phyloP scores from a whole-genome alignment of 2,888 invertebrate species.

The Callinectes sapidus region DNA sequence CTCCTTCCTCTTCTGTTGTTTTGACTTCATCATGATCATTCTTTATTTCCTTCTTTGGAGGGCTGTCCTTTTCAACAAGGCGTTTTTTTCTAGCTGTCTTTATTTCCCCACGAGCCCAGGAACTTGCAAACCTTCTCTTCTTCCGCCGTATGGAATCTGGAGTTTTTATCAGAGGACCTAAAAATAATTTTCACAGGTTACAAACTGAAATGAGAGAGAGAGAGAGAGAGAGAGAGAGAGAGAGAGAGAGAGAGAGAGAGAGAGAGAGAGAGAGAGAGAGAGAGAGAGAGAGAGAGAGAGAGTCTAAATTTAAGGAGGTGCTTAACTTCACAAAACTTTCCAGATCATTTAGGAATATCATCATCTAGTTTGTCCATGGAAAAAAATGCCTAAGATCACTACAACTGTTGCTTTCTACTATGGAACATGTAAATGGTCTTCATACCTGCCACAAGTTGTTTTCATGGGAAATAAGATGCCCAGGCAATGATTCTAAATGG shows the following conservation, averaged over 20 bases:
- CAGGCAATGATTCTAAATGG: too few relatives aligned
- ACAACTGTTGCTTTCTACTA: too few relatives aligned
- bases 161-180: slow-evolving; percentile 47
- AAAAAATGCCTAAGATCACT: too few relatives aligned
- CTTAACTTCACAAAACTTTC: too few relatives aligned
- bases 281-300: too few relatives aligned
- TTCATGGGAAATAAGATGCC: too few relatives aligned
- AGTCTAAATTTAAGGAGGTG: too few relatives aligned
- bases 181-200: neutral
- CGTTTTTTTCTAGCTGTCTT: slow-evolving; percentile 77
- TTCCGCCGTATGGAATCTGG: slow-evolving; percentile 50
- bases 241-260: neutral
- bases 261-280: neutral
- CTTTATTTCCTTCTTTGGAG: slow-evolving; percentile 38
- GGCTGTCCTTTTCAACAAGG: slow-evolving; percentile 53
- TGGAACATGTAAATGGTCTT: too few relatives aligned
- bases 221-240: neutral
- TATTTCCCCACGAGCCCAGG: slow-evolving; percentile 79
- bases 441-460: too few relatives aligned
- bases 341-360: too few relatives aligned
- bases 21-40: slow-evolving; percentile 26
- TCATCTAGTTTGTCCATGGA: too few relatives aligned
- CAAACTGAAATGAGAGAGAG: neutral
- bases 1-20: slow-evolving; percentile 32
- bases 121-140: slow-evolving; percentile 46